Evolutionary conservation across 1,140 invertebrate genomes (phyloP).

Genomic region (Drosophila ironensis): DNA sequence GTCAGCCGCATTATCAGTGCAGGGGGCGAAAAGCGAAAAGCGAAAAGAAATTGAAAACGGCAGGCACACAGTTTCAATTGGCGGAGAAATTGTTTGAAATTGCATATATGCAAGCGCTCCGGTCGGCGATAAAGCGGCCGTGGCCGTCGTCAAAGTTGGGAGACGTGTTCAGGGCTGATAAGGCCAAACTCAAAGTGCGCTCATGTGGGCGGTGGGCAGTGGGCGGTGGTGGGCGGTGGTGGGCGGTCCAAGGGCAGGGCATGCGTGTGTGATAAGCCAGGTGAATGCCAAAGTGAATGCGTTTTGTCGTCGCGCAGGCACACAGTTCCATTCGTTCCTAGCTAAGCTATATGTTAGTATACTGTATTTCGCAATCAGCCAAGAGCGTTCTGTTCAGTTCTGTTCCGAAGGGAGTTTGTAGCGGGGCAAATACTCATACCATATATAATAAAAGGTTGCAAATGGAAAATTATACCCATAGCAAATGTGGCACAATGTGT

Average conservation of each 20-base stretch:
- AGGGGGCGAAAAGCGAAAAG: neutral
- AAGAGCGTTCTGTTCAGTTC: too few relatives aligned
- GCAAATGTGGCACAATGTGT: too few relatives aligned
- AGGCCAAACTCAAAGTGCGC: constrained; percentile 28
- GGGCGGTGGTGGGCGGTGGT: neutral
- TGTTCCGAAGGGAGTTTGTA: too few relatives aligned
- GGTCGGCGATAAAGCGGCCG: constrained; percentile 19
- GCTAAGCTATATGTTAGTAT: neutral
- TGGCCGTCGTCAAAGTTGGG: neutral
- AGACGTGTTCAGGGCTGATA: constrained; percentile 2
- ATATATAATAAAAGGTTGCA: too few relatives aligned
- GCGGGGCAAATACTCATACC: too few relatives aligned
- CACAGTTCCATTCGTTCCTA: neutral
- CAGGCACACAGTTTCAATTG: constrained; percentile 51
- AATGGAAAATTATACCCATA: too few relatives aligned
- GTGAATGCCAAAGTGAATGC: too few relatives aligned
- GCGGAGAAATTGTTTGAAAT: constrained; percentile 14
- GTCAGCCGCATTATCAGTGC: constrained; percentile 51
- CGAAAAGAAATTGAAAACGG: constrained; percentile 30
- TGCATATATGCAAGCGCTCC: constrained; percentile 32
- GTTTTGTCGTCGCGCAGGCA: constrained; percentile 14
- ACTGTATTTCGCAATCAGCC: too few relatives aligned
- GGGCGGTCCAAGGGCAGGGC: constrained; percentile 34
- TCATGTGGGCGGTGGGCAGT: constrained; percentile 4
- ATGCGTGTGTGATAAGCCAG: constrained; percentile 60